A percentile compares a stretch with the other conserved stretches of the same genome.
Conservation (phyloP, 2,888 invertebrate genomes). For the Synanthedon myopaeformis region DNA sequence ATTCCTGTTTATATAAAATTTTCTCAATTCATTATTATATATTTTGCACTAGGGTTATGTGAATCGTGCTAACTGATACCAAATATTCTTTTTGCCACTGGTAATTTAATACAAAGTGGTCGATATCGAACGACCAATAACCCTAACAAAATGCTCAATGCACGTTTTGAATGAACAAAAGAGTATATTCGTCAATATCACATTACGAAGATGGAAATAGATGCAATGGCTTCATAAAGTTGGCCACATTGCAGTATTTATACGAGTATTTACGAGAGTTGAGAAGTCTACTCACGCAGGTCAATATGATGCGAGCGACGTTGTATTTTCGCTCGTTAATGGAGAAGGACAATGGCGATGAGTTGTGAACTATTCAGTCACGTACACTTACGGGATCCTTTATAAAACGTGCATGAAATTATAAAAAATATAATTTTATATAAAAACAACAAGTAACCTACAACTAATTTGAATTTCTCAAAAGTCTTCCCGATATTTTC, state of each 20-base stretch:
- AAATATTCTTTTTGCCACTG: too few species aligned
- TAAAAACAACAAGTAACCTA: too few species aligned
- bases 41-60: too few species aligned
- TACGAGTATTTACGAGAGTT: conserved; percentile 11
- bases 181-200: conserved; percentile 29
- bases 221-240: conserved; percentile 31
- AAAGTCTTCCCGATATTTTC: too few species aligned
- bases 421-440: neutral
- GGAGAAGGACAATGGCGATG: conserved; percentile 20
- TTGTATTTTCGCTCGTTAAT: conserved; percentile 28
- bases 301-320: conserved; percentile 16
- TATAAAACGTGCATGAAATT: conserved; percentile 16
- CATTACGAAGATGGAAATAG: conserved; percentile 33
- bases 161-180: neutral
- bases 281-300: conserved; percentile 36
- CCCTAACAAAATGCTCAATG: neutral
- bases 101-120: neutral
- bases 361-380: conserved; percentile 24
- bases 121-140: neutral
- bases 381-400: conserved; percentile 24
- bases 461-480: too few species aligned
- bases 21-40: too few species aligned
- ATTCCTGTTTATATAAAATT: too few species aligned
- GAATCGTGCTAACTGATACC: too few species aligned
- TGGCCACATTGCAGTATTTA: conserved; percentile 18